Conservation (phyloP, 2,113 vertebrate genomes). For the Eira barbara region DNA sequence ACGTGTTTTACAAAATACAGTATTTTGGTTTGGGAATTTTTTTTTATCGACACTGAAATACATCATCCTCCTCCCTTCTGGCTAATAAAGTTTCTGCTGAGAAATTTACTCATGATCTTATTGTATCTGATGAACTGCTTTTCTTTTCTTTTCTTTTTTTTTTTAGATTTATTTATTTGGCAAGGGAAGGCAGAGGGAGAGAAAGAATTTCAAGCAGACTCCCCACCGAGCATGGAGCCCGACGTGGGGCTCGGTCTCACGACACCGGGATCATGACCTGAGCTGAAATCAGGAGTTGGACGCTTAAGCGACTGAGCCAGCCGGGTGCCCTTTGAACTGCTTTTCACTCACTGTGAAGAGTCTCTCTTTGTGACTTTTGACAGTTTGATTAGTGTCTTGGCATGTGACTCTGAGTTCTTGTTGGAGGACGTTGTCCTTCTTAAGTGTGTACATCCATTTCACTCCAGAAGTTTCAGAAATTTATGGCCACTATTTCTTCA, state of each 20-base stretch:
- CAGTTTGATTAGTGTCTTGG: background rate
- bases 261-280: background rate
- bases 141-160: background rate
- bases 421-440: background rate
- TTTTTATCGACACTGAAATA: background rate
- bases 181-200: background rate
- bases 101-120: background rate
- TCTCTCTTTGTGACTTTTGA: background rate
- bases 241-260: background rate
- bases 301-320: background rate
- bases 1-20: background rate
- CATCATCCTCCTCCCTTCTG: background rate
- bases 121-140: background rate
- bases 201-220: background rate
- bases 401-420: background rate
- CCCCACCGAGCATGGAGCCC: background rate
- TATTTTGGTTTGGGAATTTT: background rate
- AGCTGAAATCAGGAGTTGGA: background rate
- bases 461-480: background rate
- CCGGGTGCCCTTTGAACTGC: background rate
- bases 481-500: background rate
- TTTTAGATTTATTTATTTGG: background rate
- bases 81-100: background rate
- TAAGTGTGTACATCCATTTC: background rate
- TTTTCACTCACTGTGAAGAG: background rate